These are phyloP conservation scores for Oxyruncus cristatus DNA, from an alignment of 2,113 vertebrate species.

Conservation along the genomic window DNA sequence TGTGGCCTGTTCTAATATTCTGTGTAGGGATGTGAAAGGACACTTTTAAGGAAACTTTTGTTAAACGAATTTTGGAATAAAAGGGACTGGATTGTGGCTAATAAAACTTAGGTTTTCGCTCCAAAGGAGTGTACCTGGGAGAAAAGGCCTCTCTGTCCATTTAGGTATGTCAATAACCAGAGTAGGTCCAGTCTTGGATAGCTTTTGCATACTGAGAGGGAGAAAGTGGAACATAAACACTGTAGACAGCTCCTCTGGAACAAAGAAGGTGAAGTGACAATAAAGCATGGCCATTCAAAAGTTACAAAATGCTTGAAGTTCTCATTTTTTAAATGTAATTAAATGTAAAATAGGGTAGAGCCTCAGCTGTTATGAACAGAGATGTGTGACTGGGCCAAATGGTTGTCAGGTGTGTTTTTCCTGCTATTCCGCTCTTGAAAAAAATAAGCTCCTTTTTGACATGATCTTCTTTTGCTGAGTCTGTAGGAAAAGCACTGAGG, in stretches of 20 bases:
- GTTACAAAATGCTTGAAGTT: neutral
- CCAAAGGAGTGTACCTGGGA: neutral
- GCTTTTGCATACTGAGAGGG: neutral
- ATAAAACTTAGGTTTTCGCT: neutral
- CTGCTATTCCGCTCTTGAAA: neutral
- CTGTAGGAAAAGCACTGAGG: neutral
- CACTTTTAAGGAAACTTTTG: neutral
- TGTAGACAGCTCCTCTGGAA: neutral
- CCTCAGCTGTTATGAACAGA: neutral
- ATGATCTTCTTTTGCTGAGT: neutral
- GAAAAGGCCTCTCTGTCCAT: neutral
- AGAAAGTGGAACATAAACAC: neutral
- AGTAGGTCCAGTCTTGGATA: neutral
- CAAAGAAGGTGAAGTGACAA: accelerated
- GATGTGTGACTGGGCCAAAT: accelerated
- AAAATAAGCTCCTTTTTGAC: neutral
- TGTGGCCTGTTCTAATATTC: neutral
- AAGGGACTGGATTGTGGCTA: neutral
- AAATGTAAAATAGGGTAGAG: neutral
- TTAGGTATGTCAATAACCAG: neutral
- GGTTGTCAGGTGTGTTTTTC: neutral
- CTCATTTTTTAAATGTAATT: neutral
- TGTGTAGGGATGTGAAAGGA: neutral
- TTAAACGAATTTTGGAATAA: neutral
- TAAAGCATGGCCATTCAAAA: neutral